Evolutionary conservation across 2,888 invertebrate species (phyloP), one percentile per base, ranked within the genome.

Genomic region (Agonopterix alstromeriana): DNA sequence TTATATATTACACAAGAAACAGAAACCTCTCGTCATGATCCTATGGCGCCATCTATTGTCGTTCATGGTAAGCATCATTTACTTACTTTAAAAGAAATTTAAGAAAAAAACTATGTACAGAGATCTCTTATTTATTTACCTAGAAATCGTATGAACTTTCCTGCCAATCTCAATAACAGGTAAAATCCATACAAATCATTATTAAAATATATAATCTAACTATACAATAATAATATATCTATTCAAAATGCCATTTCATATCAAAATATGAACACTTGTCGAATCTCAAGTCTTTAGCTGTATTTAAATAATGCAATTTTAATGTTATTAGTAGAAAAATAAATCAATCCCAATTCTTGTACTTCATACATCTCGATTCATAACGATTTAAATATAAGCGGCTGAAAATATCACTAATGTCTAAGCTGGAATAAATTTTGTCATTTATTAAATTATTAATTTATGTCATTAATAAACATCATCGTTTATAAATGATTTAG

Each of bases 261-360:
- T 61, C 61, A 73, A 78, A 79, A 75, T 77, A 77, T 72, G 73
- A 77, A 77, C 73, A 77, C 75, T 67, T 69, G 49, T 38, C 10
- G 9, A 45, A 43, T 38, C 27, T 47, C 43, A 40, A 40, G 27
- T 47, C 11, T 45, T 14, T 47, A 43, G 14, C 9, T 38, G 38
- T n/a, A 38, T 38, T 38, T 38, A n/a, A 27, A 27, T 38, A 38
- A 38, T n/a, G 10, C 3, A 38, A n/a, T 38, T 27, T 45, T 42
- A 48, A 53, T 47, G 44, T 50, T 45, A 56, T 8, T 12, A 51
- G 42, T 51, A 51, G 54, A 56, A 61, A 63, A 63, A 62, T 56
- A 56, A 49, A 56, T 51, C 51, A 11, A 38, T 38, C 38, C 38
- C 4, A 5, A 10, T 38, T 38, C n/a, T 27, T 27, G 27, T 27